A percentile compares a stretch with the other conserved stretches of the same genome.
These are phyloP conservation scores for Crocidura indochinensis DNA, from an alignment of 2,797 vertebrate genomes.

Conservation along the genomic window DNA sequence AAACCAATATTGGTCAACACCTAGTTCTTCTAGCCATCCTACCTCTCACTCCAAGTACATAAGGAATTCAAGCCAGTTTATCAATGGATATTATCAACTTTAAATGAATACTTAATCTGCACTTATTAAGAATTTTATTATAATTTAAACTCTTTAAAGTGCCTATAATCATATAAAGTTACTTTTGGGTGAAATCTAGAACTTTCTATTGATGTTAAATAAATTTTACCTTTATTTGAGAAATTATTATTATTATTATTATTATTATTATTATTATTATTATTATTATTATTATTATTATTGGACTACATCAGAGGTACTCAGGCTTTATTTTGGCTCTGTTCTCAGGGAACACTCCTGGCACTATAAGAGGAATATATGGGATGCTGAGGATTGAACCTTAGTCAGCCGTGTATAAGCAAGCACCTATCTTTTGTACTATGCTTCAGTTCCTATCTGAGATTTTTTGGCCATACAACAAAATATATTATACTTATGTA, in stretches of 20 bases:
- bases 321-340: too few relatives aligned
- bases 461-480: conserved; percentile 63
- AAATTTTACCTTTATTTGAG: background rate
- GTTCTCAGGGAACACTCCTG: too few relatives aligned
- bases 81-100: too few relatives aligned
- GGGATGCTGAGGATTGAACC: too few relatives aligned
- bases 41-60: background rate
- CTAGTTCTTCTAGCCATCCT: background rate
- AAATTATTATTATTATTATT: too few relatives aligned
- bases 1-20: background rate
- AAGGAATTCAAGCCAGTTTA: background rate
- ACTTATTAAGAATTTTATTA: conserved; percentile 50
- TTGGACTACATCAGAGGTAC: too few relatives aligned
- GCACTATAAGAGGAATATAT: too few relatives aligned
- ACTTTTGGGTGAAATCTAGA: conserved; percentile 71
- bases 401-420: too few relatives aligned
- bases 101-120: background rate
- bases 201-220: conserved; percentile 29
- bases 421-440: too few relatives aligned
- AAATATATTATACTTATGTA: conserved; percentile 59
- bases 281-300: too few relatives aligned
- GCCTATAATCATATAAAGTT: conserved; percentile 45
- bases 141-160: conserved; percentile 60
- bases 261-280: too few relatives aligned
- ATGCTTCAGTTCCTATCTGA: conserved; percentile 3